Conservation (phyloP, 1,140 invertebrate genomes). For the Sarcophaga bullata region DNA sequence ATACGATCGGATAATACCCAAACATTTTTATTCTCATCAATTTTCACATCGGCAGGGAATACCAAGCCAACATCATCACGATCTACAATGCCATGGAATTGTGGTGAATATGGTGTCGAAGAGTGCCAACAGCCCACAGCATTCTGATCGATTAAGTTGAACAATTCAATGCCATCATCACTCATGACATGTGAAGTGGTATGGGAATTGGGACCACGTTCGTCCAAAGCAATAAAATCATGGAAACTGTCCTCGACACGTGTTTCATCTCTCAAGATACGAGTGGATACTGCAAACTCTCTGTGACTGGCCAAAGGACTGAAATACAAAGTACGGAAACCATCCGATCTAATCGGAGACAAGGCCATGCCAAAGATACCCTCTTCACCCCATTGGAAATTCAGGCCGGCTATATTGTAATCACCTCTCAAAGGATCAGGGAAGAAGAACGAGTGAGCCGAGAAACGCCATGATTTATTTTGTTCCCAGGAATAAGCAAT, state of each 20-base stretch:
- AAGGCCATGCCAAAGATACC: slow-evolving; percentile 83
- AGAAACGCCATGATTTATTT: slow-evolving; percentile 80
- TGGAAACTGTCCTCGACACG: slow-evolving; percentile 76
- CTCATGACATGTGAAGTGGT: slow-evolving; percentile 79
- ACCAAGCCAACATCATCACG: slow-evolving; percentile 79
- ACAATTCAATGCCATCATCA: slow-evolving; percentile 78
- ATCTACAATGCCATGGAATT: slow-evolving; percentile 78
- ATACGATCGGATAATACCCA: slow-evolving; percentile 86
- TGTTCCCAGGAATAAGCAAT: slow-evolving; percentile 80
- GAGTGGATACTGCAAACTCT: slow-evolving; percentile 81
- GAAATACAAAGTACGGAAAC: slow-evolving; percentile 78
- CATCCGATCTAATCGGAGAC: slow-evolving; percentile 72
- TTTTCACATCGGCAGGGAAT: slow-evolving; percentile 82
- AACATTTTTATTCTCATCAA: slow-evolving; percentile 72
- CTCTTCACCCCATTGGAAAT: slow-evolving; percentile 85
- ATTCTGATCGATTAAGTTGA: slow-evolving; percentile 81
- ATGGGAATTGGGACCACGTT: slow-evolving; percentile 74
- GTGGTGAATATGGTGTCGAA: slow-evolving; percentile 71
- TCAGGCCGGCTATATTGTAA: slow-evolving; percentile 80
- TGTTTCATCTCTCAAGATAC: slow-evolving; percentile 74
- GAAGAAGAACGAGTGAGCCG: slow-evolving; percentile 78
- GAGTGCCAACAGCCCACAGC: slow-evolving; percentile 85
- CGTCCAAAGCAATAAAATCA: slow-evolving; percentile 76
- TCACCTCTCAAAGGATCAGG: slow-evolving; percentile 81
- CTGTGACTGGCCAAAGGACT: slow-evolving; percentile 79